phyloP scores from a whole-genome alignment of 2,797 vertebrate species.

The Anguilla anguilla region DNA sequence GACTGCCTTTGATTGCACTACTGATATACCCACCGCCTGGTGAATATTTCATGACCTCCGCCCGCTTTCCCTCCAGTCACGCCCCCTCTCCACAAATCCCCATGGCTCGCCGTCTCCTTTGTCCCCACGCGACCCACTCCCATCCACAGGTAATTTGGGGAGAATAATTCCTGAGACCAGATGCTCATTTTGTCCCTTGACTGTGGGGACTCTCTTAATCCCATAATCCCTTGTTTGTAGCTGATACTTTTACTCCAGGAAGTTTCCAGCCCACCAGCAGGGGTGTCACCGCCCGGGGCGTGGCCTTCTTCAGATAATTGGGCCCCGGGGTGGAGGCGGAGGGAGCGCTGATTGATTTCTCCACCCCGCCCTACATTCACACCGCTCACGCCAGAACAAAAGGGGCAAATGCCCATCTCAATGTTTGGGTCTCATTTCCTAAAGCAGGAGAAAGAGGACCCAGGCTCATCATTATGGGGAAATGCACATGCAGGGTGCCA shows the following conservation, averaged over 20 bases:
- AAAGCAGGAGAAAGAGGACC: background rate
- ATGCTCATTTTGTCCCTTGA: conserved; percentile 1
- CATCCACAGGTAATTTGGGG: background rate
- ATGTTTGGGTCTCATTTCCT: background rate
- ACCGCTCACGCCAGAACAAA: background rate
- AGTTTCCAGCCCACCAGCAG: background rate
- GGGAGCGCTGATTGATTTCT: background rate
- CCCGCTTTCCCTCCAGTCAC: background rate
- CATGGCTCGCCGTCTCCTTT: background rate
- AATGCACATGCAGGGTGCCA: too few relatives aligned
- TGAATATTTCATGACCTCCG: conserved; percentile 43
- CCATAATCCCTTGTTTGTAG: conserved; percentile 7
- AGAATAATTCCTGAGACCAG: conserved; percentile 4
- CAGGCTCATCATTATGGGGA: background rate
- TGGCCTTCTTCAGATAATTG: background rate
- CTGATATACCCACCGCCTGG: background rate
- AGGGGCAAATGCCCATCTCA: background rate
- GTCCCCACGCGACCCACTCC: background rate
- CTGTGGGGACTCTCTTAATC: background rate
- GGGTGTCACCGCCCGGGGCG: background rate
- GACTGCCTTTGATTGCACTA: background rate
- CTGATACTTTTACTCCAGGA: background rate
- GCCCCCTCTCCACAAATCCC: background rate
- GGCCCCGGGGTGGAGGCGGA: background rate
- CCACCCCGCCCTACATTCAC: background rate